phyloP scores from a whole-genome alignment of 1,140 invertebrate genomes.

The Drosophila varians region DNA sequence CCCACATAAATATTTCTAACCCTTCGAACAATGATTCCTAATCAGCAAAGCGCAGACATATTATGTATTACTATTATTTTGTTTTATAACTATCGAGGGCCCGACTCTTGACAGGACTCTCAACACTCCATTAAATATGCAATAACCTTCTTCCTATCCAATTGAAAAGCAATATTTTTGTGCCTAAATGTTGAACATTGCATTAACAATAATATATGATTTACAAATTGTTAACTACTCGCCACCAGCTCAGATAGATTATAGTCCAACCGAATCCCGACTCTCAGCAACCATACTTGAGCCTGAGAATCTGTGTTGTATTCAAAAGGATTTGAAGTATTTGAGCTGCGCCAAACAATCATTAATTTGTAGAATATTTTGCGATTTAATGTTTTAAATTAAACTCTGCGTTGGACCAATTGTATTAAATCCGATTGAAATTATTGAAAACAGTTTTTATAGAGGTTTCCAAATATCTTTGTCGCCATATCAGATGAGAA shows the following conservation, averaged over 20 bases:
- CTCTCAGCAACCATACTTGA: conserved; percentile 35
- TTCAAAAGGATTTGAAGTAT: conserved; percentile 30
- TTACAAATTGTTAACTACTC: conserved; percentile 49
- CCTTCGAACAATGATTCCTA: conserved; percentile 66
- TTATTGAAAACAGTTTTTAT: conserved; percentile 20
- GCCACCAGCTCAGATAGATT: conserved; percentile 4
- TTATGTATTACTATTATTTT: conserved; percentile 60
- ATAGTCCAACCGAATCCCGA: conserved; percentile 50
- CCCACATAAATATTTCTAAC: conserved; percentile 45
- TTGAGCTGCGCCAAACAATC: conserved; percentile 39
- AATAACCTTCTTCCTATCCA: conserved; percentile 52
- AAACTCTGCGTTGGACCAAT: conserved; percentile 61
- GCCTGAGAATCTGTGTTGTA: conserved; percentile 58
- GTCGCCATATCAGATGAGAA: conserved; percentile 75
- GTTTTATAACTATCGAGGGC: conserved; percentile 25
- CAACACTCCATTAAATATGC: conserved; percentile 42
- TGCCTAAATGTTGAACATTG: conserved; percentile 82
- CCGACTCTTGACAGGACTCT: not conserved
- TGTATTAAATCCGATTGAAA: conserved; percentile 47
- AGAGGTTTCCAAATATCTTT: conserved; percentile 62
- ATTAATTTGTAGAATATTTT: conserved; percentile 22
- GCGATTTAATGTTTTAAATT: conserved; percentile 42
- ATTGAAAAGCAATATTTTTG: conserved; percentile 79
- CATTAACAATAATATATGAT: conserved; percentile 67
- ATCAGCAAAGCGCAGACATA: conserved; percentile 54